phyloP scores from a whole-genome alignment of 2,113 vertebrate genomes.

The Strix uralensis region DNA sequence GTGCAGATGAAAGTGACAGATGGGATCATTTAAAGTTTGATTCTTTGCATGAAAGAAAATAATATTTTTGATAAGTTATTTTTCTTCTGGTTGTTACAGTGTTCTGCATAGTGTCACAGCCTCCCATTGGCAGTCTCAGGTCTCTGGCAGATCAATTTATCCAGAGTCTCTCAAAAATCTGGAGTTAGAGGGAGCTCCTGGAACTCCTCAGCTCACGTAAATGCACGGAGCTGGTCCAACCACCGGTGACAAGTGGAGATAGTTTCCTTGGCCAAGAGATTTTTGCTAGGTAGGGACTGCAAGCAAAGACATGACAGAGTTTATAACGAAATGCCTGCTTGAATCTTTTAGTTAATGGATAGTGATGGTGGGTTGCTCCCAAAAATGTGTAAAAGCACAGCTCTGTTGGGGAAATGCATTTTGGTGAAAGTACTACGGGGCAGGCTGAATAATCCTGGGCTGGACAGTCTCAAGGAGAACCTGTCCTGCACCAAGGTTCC shows the following conservation, averaged over 20 bases:
- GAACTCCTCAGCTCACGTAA: not conserved
- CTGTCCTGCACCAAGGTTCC: not conserved
- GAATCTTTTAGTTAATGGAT: not conserved
- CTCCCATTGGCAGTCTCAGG: not conserved
- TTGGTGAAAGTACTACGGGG: not conserved
- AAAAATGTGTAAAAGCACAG: not conserved
- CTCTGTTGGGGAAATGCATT: not conserved
- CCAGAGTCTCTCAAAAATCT: not conserved
- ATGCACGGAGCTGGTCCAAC: not conserved
- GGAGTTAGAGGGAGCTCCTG: not conserved
- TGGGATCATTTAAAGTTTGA: slow-evolving; percentile 72
- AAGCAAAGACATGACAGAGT: not conserved
- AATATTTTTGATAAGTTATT: slow-evolving; percentile 63
- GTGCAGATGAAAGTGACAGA: slow-evolving; percentile 73
- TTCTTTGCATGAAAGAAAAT: slow-evolving; percentile 65
- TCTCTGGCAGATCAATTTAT: not conserved
- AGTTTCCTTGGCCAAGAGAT: not conserved
- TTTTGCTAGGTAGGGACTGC: not conserved
- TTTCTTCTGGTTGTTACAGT: slow-evolving; percentile 58
- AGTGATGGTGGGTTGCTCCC: not conserved
- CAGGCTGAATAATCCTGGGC: not conserved
- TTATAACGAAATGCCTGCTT: not conserved
- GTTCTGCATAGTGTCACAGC: slow-evolving; percentile 24
- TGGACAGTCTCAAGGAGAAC: not conserved
- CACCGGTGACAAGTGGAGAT: not conserved